phyloP scores from a whole-genome alignment of 2,888 invertebrate genomes.

The Pristionchus entomophagus region DNA sequence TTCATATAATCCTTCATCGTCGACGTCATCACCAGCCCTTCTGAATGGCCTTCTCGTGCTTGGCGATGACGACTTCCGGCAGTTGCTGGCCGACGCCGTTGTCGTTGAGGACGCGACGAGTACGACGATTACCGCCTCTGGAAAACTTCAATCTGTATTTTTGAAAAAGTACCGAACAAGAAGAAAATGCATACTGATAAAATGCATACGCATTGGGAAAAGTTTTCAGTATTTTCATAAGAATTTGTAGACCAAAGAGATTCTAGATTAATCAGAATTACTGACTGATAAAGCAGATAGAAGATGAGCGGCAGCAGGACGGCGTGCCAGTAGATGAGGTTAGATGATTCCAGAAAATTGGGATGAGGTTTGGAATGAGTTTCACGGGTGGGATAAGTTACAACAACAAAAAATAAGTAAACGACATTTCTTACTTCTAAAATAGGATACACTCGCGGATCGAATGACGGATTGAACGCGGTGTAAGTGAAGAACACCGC shows the following conservation, averaged over 20 bases:
- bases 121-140: background rate
- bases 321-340: slow-evolving; percentile 22
- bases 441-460: slow-evolving; percentile 3
- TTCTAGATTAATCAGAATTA: background rate
- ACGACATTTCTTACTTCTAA: background rate
- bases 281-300: background rate
- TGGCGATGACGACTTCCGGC: background rate
- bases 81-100: background rate
- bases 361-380: too few species aligned
- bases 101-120: background rate
- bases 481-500: background rate
- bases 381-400: background rate
- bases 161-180: background rate
- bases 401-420: background rate
- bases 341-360: slow-evolving; percentile 11
- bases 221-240: too few species aligned
- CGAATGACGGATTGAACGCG: background rate
- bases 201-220: too few species aligned
- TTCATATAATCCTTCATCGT: too few species aligned
- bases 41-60: background rate
- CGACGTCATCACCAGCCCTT: background rate
- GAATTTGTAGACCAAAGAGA: background rate
- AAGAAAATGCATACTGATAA: too few species aligned
- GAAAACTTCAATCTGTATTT: background rate
- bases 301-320: background rate